A percentile compares a stretch with the other conserved stretches of the same genome.
Evolutionary conservation across 1,140 invertebrate species (phyloP).

Genomic region (Globodera rostochiensis): DNA sequence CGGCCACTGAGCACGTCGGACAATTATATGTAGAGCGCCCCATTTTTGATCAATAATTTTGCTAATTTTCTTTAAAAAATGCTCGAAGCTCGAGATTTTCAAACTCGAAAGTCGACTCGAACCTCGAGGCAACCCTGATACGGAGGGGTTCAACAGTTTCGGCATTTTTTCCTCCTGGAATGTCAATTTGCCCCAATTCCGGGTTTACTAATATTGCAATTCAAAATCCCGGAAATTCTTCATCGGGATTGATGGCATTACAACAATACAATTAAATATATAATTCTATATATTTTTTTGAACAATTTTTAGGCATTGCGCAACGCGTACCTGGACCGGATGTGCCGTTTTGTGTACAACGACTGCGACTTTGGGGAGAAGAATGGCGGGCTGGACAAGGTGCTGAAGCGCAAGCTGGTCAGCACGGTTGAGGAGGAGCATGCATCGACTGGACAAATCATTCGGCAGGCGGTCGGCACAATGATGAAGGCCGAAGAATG

Average conservation of each 20-base stretch:
- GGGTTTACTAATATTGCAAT: neutral
- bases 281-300: too few relatives aligned
- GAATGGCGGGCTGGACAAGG: constrained; percentile 18
- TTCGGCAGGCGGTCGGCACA: neutral
- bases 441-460: neutral
- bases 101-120: too few relatives aligned
- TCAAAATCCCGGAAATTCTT: neutral
- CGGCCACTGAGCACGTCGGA: constrained; percentile 16
- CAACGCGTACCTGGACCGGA: constrained; percentile 22
- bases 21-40: constrained; percentile 5
- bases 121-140: too few relatives aligned
- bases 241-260: too few relatives aligned
- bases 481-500: constrained; percentile 23
- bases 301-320: neutral
- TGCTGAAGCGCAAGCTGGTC: constrained; percentile 22
- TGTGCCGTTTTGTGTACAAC: constrained; percentile 31
- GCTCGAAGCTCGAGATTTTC: too few relatives aligned
- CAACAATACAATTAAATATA: too few relatives aligned
- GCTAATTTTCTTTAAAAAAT: too few relatives aligned
- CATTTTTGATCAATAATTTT: neutral
- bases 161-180: too few relatives aligned
- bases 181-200: neutral
- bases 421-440: constrained; percentile 17
- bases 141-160: too few relatives aligned
- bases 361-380: constrained; percentile 25